Conservation (phyloP, 2,797 vertebrate genomes). For the Lindbergichthys nudifrons region DNA sequence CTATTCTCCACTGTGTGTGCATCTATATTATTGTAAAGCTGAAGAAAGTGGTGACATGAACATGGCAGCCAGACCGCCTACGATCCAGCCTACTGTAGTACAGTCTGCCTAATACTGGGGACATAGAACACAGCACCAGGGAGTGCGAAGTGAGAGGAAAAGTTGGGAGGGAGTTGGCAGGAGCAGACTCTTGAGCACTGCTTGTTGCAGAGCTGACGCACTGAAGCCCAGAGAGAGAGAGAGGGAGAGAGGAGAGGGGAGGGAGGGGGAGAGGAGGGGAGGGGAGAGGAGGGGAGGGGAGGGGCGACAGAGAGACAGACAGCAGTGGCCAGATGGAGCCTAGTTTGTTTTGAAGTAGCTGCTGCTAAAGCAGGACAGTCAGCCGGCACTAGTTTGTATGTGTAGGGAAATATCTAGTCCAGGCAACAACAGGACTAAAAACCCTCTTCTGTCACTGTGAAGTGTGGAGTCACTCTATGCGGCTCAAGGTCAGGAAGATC, state of each 20-base stretch:
- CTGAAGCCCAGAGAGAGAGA: slow-evolving; percentile 57
- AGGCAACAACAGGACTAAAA: slow-evolving; percentile 37
- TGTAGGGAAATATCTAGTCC: slow-evolving; percentile 30
- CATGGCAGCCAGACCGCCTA: slow-evolving; percentile 38
- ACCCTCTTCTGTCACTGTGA: slow-evolving; percentile 27
- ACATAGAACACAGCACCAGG: slow-evolving; percentile 41
- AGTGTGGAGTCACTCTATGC: slow-evolving; percentile 57
- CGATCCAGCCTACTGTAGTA: slow-evolving; percentile 35
- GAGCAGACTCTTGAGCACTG: slow-evolving; percentile 65
- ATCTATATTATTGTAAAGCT: slow-evolving; percentile 31
- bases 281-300: slow-evolving; percentile 40
- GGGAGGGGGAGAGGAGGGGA: slow-evolving; percentile 44
- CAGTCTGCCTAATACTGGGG: slow-evolving; percentile 28
- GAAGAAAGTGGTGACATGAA: slow-evolving; percentile 29
- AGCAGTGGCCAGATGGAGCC: slow-evolving; percentile 77
- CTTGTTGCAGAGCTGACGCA: slow-evolving; percentile 84
- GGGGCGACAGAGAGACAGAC: slow-evolving; percentile 38
- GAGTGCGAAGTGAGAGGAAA: slow-evolving; percentile 55
- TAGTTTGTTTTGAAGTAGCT: slow-evolving; percentile 76
- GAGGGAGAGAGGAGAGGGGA: slow-evolving; percentile 43
- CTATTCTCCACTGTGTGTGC: slow-evolving; percentile 49
- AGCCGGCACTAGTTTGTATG: slow-evolving; percentile 21
- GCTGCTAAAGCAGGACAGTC: slow-evolving; percentile 56
- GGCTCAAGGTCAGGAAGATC: slow-evolving; percentile 74
- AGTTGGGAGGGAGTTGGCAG: slow-evolving; percentile 82